Evolutionary conservation across 53 echinoderm and acorn worm genomes (phyloP), one percentile per base, ranked within the genome.

Genomic region (Paracentrotus lividus): DNA sequence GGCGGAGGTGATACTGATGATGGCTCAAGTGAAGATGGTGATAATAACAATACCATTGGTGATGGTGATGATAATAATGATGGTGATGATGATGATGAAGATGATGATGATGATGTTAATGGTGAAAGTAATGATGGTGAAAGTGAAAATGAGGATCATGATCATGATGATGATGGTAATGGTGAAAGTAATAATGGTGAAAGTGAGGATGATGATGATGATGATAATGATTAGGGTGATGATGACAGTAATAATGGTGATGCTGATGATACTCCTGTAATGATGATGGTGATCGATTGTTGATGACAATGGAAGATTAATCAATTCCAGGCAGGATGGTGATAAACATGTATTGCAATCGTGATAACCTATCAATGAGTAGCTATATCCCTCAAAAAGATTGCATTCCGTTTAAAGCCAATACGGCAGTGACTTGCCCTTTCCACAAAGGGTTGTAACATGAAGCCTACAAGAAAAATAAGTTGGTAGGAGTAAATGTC

Each of bases 401-500:
- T 12, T 12, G 12, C 12, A 0, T 57, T 10, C 20, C 16, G 21
- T 15, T 4, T 55, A 0, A 20, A n/a, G n/a, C n/a, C n/a, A n/a
- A n/a, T n/a, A n/a, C n/a, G n/a, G n/a, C n/a, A 18, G 57, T 20
- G 21, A 13, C 14, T 40, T 40, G 16, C 40, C 36, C 38, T 40
- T 36, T 72, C 72, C 36, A 72, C 20, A 72, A 72, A 72, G 45
- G 81, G 44, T 44, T 44, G 47, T 47, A n/a, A 47, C 24, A 81
- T 8, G n/a, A 81, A 81, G 81, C 44, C 81, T 81, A 81, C 4
- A 26, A 47, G 49, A 47, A 47, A n/a, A 20, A 21, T 72, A 40
- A 81, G 81, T 27, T 47, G 81, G 81, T n/a, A 81, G 47, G 81
- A 81, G 81, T 45, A 81, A 81, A n/a, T 81, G 81, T 81, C 81